These are phyloP conservation scores for Aporrectodea caliginosa DNA, from an alignment of 1,140 invertebrate genomes.

Conservation along the genomic window DNA sequence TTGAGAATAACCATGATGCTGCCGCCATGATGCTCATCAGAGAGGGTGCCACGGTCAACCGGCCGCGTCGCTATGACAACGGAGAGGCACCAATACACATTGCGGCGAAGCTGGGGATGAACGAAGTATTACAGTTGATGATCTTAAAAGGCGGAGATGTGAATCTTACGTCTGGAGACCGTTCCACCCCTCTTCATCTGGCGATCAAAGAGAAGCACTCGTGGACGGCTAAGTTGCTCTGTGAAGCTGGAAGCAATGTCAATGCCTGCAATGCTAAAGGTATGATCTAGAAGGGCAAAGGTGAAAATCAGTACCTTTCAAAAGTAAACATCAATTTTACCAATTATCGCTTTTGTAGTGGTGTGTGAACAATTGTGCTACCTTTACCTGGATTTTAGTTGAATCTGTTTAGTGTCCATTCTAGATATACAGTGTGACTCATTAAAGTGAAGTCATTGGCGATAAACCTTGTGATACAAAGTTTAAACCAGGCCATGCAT, in stretches of 20 bases:
- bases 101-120: slow-evolving; percentile 3
- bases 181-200: neutral
- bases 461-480: too few relatives aligned
- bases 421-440: too few relatives aligned
- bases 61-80: slow-evolving; percentile 6
- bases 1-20: neutral
- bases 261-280: neutral
- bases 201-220: neutral
- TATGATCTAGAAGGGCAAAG: too few relatives aligned
- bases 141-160: neutral
- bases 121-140: neutral
- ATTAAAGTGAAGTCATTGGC: too few relatives aligned
- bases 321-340: too few relatives aligned
- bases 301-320: too few relatives aligned
- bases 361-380: too few relatives aligned
- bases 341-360: too few relatives aligned
- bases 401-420: too few relatives aligned
- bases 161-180: neutral
- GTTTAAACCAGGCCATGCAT: too few relatives aligned
- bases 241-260: slow-evolving; percentile 1
- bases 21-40: neutral
- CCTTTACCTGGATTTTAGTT: too few relatives aligned
- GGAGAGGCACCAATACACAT: slow-evolving; percentile 5
- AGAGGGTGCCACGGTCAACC: slow-evolving; percentile 11
- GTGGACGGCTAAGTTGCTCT: neutral